Evolutionary conservation across 2,888 invertebrate genomes (phyloP).

Genomic region (Drosophila antonietae): DNA sequence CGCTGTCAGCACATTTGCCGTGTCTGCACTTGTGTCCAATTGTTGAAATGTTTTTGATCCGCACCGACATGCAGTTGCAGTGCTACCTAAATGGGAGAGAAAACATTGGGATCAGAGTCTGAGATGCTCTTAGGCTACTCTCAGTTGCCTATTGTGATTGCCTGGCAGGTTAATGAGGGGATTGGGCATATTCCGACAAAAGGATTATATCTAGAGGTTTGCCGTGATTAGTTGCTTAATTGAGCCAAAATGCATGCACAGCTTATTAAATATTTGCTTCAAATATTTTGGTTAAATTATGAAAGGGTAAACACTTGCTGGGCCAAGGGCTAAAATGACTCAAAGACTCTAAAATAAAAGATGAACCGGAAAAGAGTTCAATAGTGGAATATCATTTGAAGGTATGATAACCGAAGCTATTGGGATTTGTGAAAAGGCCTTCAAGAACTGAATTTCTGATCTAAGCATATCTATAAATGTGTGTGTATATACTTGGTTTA

Average conservation of each 20-base stretch:
- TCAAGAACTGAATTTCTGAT: neutral
- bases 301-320: constrained; percentile 63
- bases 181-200: constrained; percentile 43
- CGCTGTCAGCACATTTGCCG: constrained; percentile 53
- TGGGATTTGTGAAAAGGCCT: neutral
- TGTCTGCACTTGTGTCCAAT: constrained; percentile 64
- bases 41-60: constrained; percentile 64
- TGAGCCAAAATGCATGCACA: constrained; percentile 75
- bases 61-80: constrained; percentile 44
- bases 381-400: neutral
- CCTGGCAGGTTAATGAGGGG: constrained; percentile 47
- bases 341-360: neutral
- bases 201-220: constrained; percentile 74
- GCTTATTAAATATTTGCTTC: constrained; percentile 75
- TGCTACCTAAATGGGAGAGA: constrained; percentile 54
- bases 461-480: neutral
- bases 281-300: constrained; percentile 77
- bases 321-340: constrained; percentile 15
- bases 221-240: constrained; percentile 78
- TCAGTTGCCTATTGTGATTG: constrained; percentile 40
- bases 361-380: neutral
- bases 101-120: constrained; percentile 27
- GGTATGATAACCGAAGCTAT: neutral
- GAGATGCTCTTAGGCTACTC: constrained; percentile 21
- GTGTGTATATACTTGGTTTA: neutral